Evolutionary conservation across 2,113 vertebrate genomes (phyloP).

Genomic region (Lota lota): DNA sequence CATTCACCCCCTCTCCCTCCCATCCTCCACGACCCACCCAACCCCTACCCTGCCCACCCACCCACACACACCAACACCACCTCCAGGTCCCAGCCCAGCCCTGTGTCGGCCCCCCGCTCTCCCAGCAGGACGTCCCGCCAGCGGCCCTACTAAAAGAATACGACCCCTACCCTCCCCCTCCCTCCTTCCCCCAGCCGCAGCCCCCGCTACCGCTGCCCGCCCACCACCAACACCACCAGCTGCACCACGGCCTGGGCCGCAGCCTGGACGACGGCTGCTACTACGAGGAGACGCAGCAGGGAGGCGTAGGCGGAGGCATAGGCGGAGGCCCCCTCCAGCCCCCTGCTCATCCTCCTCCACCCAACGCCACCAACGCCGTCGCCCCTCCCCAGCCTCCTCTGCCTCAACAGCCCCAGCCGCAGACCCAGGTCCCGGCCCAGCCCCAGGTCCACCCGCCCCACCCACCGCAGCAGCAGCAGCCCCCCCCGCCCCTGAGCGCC

Average conservation of each 20-base stretch:
- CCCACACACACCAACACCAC: background rate
- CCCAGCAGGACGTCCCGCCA: conserved; percentile 87
- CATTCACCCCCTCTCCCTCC: conserved; percentile 20
- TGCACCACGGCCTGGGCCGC: conserved; percentile 68
- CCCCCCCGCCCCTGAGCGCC: conserved; percentile 72
- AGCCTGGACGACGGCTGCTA: conserved; percentile 60
- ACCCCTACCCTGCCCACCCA: background rate
- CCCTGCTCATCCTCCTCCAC: conserved; percentile 41
- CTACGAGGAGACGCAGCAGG: conserved; percentile 58
- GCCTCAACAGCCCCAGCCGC: conserved; percentile 24
- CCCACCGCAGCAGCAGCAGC: conserved; percentile 47
- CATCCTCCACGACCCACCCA: background rate
- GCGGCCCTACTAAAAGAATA: conserved; percentile 83
- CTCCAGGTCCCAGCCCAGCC: conserved; percentile 85
- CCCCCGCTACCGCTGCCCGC: conserved; percentile 54
- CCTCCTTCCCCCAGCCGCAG: conserved; percentile 70
- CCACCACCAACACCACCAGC: conserved; percentile 43
- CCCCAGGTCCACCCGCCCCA: conserved; percentile 55
- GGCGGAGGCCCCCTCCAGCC: background rate
- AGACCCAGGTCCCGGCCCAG: conserved; percentile 28
- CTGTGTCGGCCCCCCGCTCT: conserved; percentile 66
- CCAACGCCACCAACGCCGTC: conserved; percentile 25
- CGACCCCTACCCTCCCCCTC: conserved; percentile 92
- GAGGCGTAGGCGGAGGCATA: conserved; percentile 12
- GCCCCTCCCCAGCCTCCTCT: conserved; percentile 14